Conservation (phyloP, 2,113 vertebrate genomes). For the Platysteira castanea region DNA sequence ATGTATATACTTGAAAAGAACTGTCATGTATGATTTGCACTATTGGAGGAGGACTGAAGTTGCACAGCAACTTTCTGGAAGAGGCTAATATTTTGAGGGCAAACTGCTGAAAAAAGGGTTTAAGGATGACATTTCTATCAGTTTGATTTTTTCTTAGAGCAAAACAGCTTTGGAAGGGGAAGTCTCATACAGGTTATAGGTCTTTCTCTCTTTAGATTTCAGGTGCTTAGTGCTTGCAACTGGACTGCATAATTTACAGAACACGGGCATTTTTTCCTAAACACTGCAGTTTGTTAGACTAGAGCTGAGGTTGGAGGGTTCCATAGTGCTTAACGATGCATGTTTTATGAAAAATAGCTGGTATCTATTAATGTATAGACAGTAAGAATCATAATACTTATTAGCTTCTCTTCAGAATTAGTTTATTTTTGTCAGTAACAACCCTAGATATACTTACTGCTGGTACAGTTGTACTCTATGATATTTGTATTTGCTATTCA, state of each 20-base stretch:
- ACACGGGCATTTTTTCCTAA: conserved; percentile 78
- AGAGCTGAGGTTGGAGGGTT: conserved; percentile 79
- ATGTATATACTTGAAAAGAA: conserved; percentile 87
- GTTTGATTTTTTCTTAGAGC: conserved; percentile 57
- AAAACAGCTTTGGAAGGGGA: conserved; percentile 71
- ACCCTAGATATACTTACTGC: conserved; percentile 95
- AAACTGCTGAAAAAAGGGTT: conserved; percentile 76
- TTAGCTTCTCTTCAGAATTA: conserved; percentile 84
- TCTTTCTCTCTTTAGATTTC: conserved; percentile 73
- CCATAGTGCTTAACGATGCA: conserved; percentile 84
- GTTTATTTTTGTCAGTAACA: conserved; percentile 89
- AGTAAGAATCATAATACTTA: conserved; percentile 86
- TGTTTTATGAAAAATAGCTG: conserved; percentile 94
- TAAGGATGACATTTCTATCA: conserved; percentile 66
- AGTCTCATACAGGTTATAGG: conserved; percentile 72
- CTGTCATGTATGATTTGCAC: conserved; percentile 86
- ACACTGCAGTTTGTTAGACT: conserved; percentile 84
- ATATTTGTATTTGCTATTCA: conserved; percentile 83
- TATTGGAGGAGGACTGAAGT: conserved; percentile 76
- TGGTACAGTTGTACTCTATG: conserved; percentile 96
- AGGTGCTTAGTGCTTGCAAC: conserved; percentile 78
- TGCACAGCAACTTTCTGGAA: conserved; percentile 65
- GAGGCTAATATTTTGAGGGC: conserved; percentile 71
- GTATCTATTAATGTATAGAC: conserved; percentile 97
- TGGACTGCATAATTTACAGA: conserved; percentile 72